Conservation (phyloP, 2,797 vertebrate genomes). For the Sebastolobus altivelis region DNA sequence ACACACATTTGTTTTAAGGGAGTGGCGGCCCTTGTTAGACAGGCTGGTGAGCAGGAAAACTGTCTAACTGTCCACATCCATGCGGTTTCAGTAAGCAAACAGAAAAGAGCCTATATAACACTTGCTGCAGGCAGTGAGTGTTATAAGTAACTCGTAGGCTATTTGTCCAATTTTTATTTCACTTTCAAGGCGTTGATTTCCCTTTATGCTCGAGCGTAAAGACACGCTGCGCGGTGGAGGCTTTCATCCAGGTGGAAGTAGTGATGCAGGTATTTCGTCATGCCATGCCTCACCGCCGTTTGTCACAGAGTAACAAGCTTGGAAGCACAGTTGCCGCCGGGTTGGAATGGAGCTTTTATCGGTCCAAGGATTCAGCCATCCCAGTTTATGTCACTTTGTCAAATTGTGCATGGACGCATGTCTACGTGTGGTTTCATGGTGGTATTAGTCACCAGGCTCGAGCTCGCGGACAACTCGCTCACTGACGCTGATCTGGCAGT, state of each 20-base stretch:
- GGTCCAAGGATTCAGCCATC: constrained; percentile 39
- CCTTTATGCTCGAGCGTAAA: constrained; percentile 24
- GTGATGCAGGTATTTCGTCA: constrained; percentile 44
- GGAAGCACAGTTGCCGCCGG: constrained; percentile 16
- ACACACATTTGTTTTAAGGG: constrained; percentile 1
- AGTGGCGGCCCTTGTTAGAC: background rate
- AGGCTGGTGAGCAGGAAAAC: background rate
- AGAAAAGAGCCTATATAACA: constrained; percentile 27
- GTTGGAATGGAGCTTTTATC: constrained; percentile 40
- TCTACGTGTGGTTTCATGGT: constrained; percentile 33
- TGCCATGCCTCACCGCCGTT: constrained; percentile 28
- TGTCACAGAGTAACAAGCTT: constrained; percentile 43
- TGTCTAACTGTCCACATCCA: constrained; percentile 17
- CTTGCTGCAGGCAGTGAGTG: constrained; percentile 29
- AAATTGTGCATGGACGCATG: constrained; percentile 21
- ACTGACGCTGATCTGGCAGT: constrained; percentile 35
- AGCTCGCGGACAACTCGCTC: background rate
- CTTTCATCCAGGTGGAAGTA: constrained; percentile 46
- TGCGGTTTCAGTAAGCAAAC: constrained; percentile 13
- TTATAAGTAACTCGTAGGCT: constrained; percentile 16
- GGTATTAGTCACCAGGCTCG: constrained; percentile 1
- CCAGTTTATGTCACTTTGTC: constrained; percentile 48
- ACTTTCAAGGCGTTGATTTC: constrained; percentile 32
- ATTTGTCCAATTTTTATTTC: constrained; percentile 58
- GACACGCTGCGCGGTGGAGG: background rate